Conservation (phyloP, 2,113 vertebrate species). For the Falcunculus frontatus region DNA sequence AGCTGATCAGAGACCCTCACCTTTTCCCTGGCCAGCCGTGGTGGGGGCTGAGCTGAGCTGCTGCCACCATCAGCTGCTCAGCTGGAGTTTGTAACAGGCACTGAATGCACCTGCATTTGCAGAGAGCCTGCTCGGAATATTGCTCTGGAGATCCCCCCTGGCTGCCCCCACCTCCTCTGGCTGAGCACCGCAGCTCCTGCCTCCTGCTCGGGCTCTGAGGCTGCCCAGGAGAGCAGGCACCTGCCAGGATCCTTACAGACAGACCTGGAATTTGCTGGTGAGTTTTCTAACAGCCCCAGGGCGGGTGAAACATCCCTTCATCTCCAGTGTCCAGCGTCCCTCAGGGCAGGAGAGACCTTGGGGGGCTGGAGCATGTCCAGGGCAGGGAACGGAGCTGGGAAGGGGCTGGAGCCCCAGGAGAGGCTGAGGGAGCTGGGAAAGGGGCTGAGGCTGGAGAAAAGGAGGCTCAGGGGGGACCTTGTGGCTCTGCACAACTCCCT, state of each 20-base stretch:
- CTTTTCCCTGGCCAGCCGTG: background rate
- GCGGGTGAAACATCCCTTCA: background rate
- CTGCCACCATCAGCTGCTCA: background rate
- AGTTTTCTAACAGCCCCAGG: background rate
- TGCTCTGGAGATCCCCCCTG: background rate
- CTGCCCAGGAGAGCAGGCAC: background rate
- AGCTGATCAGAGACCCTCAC: background rate
- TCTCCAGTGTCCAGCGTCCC: background rate
- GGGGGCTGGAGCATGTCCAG: background rate
- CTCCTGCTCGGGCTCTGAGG: rapidly evolving
- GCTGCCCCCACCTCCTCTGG: background rate
- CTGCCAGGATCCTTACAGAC: background rate
- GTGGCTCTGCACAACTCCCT: background rate
- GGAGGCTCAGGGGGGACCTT: background rate
- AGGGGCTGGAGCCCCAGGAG: background rate
- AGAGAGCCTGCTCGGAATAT: background rate
- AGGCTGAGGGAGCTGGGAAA: background rate
- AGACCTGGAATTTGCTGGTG: background rate
- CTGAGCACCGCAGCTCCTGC: background rate
- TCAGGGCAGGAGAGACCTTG: background rate
- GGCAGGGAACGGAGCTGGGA: background rate
- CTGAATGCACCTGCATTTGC: no score
- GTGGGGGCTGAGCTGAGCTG: background rate
- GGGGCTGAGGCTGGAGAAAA: background rate
- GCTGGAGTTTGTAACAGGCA: rapidly evolving